Evolutionary conservation across 2,113 vertebrate genomes (phyloP).

Genomic region (Vidua chalybeata): DNA sequence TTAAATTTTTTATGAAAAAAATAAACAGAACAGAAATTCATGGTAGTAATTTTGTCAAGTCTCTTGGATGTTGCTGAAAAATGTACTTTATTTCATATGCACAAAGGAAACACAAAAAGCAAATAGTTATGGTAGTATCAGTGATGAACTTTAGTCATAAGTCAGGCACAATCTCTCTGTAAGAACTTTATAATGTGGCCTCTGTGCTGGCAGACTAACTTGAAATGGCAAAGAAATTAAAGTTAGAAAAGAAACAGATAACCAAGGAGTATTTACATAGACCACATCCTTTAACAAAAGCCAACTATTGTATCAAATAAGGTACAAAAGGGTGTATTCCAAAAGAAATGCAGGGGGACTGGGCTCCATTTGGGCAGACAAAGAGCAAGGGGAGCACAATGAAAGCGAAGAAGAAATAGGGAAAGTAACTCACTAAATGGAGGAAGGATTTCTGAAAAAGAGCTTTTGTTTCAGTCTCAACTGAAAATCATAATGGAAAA

Average conservation of each 20-base stretch:
- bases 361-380: background rate
- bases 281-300: background rate
- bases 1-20: background rate
- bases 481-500: background rate
- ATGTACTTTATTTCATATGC: background rate
- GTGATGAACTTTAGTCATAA: background rate
- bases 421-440: background rate
- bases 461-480: background rate
- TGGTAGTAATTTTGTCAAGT: background rate
- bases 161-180: background rate
- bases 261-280: background rate
- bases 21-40: background rate
- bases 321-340: background rate
- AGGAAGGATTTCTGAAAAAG: background rate
- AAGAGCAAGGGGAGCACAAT: background rate
- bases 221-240: background rate
- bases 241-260: background rate
- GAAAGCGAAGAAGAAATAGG: background rate
- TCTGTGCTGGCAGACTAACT: background rate
- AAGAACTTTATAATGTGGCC: background rate
- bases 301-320: background rate
- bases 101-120: background rate
- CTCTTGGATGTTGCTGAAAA: background rate
- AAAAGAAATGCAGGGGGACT: background rate
- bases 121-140: background rate